Percentiles rank a stretch among this genome's conserved stretches.
Conservation (phyloP, 1,140 invertebrate species). For the Cyrtorhinus lividipennis region DNA sequence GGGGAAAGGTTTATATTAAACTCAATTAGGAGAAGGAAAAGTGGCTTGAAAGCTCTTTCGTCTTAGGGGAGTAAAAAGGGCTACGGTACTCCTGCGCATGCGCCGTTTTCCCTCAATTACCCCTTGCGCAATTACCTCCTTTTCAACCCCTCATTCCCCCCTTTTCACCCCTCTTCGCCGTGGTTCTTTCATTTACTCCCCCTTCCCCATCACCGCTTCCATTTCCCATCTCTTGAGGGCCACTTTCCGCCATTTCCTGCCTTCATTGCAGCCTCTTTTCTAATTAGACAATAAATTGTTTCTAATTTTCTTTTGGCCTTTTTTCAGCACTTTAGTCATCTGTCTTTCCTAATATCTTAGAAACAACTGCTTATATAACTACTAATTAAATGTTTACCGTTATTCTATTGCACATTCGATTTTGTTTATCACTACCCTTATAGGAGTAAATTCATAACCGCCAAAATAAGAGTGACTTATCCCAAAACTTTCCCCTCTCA, state of each 20-base stretch:
- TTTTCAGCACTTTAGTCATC: no score
- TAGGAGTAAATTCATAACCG: no score
- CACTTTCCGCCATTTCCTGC: constrained; percentile 6
- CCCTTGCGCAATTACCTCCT: neutral
- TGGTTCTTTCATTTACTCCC: neutral
- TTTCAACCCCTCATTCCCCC: neutral
- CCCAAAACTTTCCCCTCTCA: no score
- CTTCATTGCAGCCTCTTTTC: neutral
- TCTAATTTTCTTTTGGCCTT: constrained; percentile 8
- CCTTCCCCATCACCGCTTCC: neutral
- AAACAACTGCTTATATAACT: no score
- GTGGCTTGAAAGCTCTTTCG: constrained; percentile 6
- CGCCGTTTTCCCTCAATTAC: neutral
- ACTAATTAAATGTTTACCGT: no score
- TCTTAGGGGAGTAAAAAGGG: no score
- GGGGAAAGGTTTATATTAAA: constrained; percentile 14
- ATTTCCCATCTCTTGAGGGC: neutral
- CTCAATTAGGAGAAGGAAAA: constrained; percentile 10
- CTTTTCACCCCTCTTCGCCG: neutral
- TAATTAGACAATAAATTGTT: constrained; percentile 8
- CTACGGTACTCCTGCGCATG: no score
- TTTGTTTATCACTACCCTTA: no score
- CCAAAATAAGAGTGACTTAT: no score
- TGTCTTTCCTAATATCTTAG: no score
- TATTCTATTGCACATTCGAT: no score